Evolutionary conservation across 1,140 invertebrate species (phyloP).

Genomic region (Aphelenchoides besseyi): DNA sequence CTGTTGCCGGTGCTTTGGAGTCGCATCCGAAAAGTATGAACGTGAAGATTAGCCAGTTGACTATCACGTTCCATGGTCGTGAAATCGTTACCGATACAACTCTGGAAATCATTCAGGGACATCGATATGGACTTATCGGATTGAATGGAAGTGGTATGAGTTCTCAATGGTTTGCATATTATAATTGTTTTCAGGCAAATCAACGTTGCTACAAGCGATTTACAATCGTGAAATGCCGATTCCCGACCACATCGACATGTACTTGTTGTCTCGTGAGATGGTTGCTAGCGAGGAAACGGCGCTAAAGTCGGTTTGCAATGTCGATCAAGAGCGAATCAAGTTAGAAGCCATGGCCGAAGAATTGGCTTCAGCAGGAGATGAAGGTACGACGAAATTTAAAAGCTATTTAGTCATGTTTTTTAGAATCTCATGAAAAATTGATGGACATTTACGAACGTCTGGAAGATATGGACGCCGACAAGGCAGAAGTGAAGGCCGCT

Average conservation of each 20-base stretch:
- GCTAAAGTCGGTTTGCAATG: slow-evolving; percentile 93
- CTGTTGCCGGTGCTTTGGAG: slow-evolving; percentile 87
- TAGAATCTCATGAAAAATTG: slow-evolving; percentile 85
- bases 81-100: slow-evolving; percentile 92
- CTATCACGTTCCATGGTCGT: slow-evolving; percentile 93
- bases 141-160: slow-evolving; percentile 85
- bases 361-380: slow-evolving; percentile 79
- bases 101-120: slow-evolving; percentile 90
- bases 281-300: slow-evolving; percentile 84
- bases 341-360: slow-evolving; percentile 89
- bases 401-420: slow-evolving; percentile 40
- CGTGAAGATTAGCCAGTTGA: slow-evolving; percentile 92
- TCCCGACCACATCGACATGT: slow-evolving; percentile 94
- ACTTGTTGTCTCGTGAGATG: slow-evolving; percentile 92
- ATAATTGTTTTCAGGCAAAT: slow-evolving; percentile 71
- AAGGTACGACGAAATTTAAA: slow-evolving; percentile 69
- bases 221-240: slow-evolving; percentile 91
- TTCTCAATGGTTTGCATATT: slow-evolving; percentile 13
- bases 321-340: slow-evolving; percentile 85
- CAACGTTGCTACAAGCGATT: slow-evolving; percentile 82
- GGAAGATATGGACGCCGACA: slow-evolving; percentile 91
- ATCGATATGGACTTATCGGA: slow-evolving; percentile 92
- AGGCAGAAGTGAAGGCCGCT: slow-evolving; percentile 86
- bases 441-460: slow-evolving; percentile 96
- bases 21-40: slow-evolving; percentile 91